Evolutionary conservation across 2,797 vertebrate species (phyloP).

Genomic region (Xerus rutilus): DNA sequence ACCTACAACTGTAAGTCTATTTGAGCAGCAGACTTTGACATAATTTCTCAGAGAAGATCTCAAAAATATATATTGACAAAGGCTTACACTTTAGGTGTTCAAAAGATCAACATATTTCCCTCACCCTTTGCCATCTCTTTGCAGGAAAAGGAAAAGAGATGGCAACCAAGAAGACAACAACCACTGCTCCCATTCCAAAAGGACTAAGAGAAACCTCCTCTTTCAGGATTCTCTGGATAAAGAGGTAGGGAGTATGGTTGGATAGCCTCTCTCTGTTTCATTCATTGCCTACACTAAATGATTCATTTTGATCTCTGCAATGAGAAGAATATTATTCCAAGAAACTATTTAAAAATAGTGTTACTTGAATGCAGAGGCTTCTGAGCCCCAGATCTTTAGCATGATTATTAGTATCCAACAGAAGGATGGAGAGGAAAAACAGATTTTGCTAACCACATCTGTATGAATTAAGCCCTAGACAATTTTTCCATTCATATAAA

Average conservation of each 20-base stretch:
- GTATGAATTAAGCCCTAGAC: neutral
- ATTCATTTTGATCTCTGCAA: neutral
- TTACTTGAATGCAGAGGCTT: neutral
- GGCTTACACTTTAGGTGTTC: neutral
- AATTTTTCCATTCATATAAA: neutral
- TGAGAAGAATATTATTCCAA: neutral
- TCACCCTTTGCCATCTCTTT: neutral
- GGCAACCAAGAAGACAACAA: neutral
- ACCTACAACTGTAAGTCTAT: neutral
- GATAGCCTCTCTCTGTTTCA: neutral
- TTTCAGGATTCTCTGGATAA: neutral
- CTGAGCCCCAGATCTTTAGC: neutral
- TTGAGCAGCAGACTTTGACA: neutral
- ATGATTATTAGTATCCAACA: neutral
- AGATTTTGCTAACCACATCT: neutral
- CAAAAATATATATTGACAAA: neutral
- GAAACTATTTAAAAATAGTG: neutral
- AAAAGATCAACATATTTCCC: neutral
- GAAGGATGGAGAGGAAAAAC: neutral
- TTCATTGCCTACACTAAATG: neutral
- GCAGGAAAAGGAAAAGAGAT: conserved; percentile 79
- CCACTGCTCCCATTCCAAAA: neutral
- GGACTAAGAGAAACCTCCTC: neutral
- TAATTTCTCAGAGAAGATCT: neutral
- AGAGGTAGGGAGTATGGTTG: conserved; percentile 83